Evolutionary conservation across 2,888 invertebrate genomes (phyloP), one percentile per base, ranked within the genome.

Genomic region (Trachelus iudaicus): DNA sequence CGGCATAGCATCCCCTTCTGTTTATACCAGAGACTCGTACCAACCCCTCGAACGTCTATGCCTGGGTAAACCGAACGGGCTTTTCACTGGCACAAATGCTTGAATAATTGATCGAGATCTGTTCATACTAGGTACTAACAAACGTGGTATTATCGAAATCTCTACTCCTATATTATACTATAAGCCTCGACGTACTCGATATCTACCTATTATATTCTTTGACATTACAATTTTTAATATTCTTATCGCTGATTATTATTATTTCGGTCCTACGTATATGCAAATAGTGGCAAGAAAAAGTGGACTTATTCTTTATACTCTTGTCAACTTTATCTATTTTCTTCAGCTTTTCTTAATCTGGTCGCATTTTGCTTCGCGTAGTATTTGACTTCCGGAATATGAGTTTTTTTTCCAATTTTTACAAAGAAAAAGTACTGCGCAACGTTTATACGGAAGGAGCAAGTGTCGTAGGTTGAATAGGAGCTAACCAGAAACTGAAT

Each of bases 81-180:
- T 79, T 77, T 79, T 76, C 76, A 34, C 76, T 37, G 78, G 71
- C 75, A 75, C 74, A 69, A 76, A 78, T 75, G 76, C 75, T 75
- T 78, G 78, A 78, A 80, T 80, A 80, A 80, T 78, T 80, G 78
- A 80, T 78, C 76, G 76, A 68, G 33, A 40, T 69, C 77, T 74
- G 74, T 75, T 56, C 56, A 23, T 56, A 56, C 56, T 23, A 56
- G 56, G 23, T 56, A 56, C 56, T 56, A 56, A 23, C 56, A 56
- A 56, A 76, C 71, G 73, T 77, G 71, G 71, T 76, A 69, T 40
- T 69, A 30, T 75, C 56, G 56, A 56, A 56, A 56, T 56, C 56
- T 56, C 56, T 56, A 56, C 56, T 9, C 23, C 56, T 56, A 56
- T 40, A 40, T 40, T 40, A 56, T 56, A 56, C 23, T 23, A 56